Percentiles rank a stretch among this genome's conserved stretches.
phyloP scores from a whole-genome alignment of 1,140 invertebrate species.

The Drosophila tropicalis region DNA sequence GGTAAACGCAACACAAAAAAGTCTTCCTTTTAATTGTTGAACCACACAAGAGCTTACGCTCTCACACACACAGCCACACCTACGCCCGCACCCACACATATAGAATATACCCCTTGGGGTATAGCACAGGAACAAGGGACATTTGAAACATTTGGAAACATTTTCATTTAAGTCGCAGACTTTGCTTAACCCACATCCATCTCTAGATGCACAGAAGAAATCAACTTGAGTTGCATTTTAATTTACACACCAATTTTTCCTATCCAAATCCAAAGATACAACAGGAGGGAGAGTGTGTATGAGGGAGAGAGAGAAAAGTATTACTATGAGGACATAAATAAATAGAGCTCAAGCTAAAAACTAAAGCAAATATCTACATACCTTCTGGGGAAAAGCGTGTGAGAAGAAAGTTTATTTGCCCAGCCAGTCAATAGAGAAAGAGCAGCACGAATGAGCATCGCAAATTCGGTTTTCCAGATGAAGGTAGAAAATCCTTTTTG shows the following conservation, averaged over 20 bases:
- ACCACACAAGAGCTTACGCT: slow-evolving; percentile 68
- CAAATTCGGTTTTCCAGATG: slow-evolving; percentile 36
- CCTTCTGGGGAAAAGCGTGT: slow-evolving; percentile 14
- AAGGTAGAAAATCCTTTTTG: background rate
- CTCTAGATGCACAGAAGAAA: slow-evolving; percentile 21
- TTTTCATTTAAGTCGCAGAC: slow-evolving; percentile 52
- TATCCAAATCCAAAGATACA: slow-evolving; percentile 19
- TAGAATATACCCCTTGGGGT: slow-evolving; percentile 8
- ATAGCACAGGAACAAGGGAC: slow-evolving; percentile 19
- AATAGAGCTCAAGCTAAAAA: slow-evolving; percentile 64
- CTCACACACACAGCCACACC: slow-evolving; percentile 29
- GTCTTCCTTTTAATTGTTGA: slow-evolving; percentile 74
- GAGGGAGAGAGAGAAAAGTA: background rate
- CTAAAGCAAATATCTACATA: slow-evolving; percentile 54
- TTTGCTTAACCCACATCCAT: slow-evolving; percentile 72
- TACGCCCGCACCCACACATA: slow-evolving; percentile 25
- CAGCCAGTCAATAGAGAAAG: slow-evolving; percentile 19
- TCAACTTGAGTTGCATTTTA: slow-evolving; percentile 76
- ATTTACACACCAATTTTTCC: slow-evolving; percentile 65
- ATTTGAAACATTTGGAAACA: slow-evolving; percentile 27
- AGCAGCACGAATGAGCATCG: slow-evolving; percentile 28
- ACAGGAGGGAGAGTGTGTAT: background rate
- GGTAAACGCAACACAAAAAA: slow-evolving; percentile 31
- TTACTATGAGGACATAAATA: slow-evolving; percentile 61
- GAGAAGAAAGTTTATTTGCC: background rate